Conservation (phyloP, 2,888 invertebrate species). For the Tetheella fluctuosa region DNA sequence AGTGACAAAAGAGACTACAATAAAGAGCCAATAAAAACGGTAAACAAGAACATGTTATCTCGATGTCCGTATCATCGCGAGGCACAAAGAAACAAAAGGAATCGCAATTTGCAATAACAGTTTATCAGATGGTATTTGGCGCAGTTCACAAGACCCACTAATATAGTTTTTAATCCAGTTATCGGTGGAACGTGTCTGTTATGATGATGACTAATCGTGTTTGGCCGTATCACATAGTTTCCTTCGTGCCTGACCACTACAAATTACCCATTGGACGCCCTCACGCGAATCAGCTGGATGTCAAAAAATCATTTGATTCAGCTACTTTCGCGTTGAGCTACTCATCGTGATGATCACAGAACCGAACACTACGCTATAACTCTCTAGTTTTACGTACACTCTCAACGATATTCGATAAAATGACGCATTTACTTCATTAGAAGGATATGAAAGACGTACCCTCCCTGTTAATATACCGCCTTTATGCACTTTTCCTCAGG, state of each 20-base stretch:
- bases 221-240: conserved; percentile 68
- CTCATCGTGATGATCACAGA: conserved; percentile 27
- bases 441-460: conserved; percentile 82
- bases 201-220: conserved; percentile 77
- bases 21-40: conserved; percentile 53
- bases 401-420: conserved; percentile 76
- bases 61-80: conserved; percentile 57
- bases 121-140: conserved; percentile 63
- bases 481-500: conserved; percentile 74
- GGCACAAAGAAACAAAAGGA: conserved; percentile 77
- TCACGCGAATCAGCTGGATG: conserved; percentile 77
- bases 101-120: conserved; percentile 56
- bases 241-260: conserved; percentile 60
- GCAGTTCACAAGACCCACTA: conserved; percentile 55
- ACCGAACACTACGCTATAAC: conserved; percentile 41
- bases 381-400: conserved; percentile 55
- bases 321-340: conserved; percentile 34
- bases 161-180: conserved; percentile 48
- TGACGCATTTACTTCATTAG: conserved; percentile 82
- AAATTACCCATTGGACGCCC: conserved; percentile 67
- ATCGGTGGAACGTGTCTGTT: conserved; percentile 69
- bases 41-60: conserved; percentile 76
- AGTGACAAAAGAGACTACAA: conserved; percentile 51
- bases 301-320: conserved; percentile 53
- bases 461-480: conserved; percentile 81